Base-by-base conservation (phyloP, 92 coral and sea anemone species). In the Montipora capitata region DNA sequence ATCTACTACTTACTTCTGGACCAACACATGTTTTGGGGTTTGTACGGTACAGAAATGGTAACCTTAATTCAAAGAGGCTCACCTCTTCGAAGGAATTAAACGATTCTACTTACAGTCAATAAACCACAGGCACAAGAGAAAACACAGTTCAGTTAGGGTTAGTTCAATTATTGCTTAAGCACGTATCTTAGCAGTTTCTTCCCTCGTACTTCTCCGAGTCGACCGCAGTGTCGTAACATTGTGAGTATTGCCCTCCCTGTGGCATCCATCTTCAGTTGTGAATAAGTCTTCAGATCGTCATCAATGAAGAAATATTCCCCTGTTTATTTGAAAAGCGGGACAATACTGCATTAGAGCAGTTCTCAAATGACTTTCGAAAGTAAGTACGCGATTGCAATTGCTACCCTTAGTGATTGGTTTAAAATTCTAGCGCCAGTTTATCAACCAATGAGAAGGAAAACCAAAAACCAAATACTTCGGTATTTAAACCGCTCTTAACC, bases 251-350 rank as follows among this genome's bases (percentile, higher is more conserved):
- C 79, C 57, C 96, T 92, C 10, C 98, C 98, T 45, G 94, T 82
- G 68, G 92, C 86, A 68, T 95, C 98, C 68, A 97, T 79, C 80
- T 95, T 97, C 58, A 95, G 93, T 77, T 86, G 91, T 12, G 99
- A 95, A 59, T 94, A 97, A 14, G 81, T 77, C 88, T 95, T 97
- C 17, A 97, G 76, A 79, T 97, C 98, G 52, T 93, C 93, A 61
- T 95, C 98, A 39, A 95, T 61, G 59, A 97, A 92, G 85, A 97
- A 97, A 85, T 78, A 91, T n/a, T 89, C 93, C 12, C 99, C 99
- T 97, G 89, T 68, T 68, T 45, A 54, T 48, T 48, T 69, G 44
- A 3, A 14, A n/a, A 61, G 18, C 2, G 66, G 66, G 15, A 17
- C 16, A 13, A n/a, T 5, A 0, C 15, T 61, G 66, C 15, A 13